A percentile compares a stretch with the other conserved stretches of the same genome.
Conservation (phyloP, 2,888 invertebrate species). For the Eumerus sabulonum region DNA sequence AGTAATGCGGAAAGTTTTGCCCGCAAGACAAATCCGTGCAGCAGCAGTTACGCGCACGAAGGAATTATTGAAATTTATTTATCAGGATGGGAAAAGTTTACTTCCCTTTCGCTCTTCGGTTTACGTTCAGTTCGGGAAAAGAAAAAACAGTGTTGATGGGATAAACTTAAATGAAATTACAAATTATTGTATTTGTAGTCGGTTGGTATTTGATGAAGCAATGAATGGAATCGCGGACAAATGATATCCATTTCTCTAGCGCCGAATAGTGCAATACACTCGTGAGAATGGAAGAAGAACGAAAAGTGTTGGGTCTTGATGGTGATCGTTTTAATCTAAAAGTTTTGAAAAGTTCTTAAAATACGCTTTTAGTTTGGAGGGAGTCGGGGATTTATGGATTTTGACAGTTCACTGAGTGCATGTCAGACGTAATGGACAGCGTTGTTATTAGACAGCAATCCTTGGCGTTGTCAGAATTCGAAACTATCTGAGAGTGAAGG, state of each 20-base stretch:
- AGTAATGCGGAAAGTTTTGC: conserved; percentile 60
- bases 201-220: conserved; percentile 49
- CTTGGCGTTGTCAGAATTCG: no score
- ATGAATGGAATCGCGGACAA: background rate
- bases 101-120: conserved; percentile 23
- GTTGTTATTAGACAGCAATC: conserved; percentile 23
- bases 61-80: conserved; percentile 68
- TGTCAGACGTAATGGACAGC: conserved; percentile 35
- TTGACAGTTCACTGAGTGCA: conserved; percentile 53
- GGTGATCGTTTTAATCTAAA: conserved; percentile 44
- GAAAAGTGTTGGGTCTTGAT: background rate
- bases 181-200: conserved; percentile 61
- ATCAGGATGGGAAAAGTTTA: conserved; percentile 61
- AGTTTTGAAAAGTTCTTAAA: conserved; percentile 48
- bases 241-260: conserved; percentile 19
- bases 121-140: conserved; percentile 22
- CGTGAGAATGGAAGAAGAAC: conserved; percentile 9
- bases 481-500: no score
- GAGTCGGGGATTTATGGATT: conserved; percentile 25
- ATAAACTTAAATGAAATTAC: conserved; percentile 67
- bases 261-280: conserved; percentile 27
- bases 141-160: conserved; percentile 47
- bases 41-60: conserved; percentile 33
- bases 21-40: conserved; percentile 54
- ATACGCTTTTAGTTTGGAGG: conserved; percentile 23